Evolutionary conservation across 1,140 invertebrate genomes (phyloP), one percentile per base, ranked within the genome.

Genomic region (Sitophilus oryzae): DNA sequence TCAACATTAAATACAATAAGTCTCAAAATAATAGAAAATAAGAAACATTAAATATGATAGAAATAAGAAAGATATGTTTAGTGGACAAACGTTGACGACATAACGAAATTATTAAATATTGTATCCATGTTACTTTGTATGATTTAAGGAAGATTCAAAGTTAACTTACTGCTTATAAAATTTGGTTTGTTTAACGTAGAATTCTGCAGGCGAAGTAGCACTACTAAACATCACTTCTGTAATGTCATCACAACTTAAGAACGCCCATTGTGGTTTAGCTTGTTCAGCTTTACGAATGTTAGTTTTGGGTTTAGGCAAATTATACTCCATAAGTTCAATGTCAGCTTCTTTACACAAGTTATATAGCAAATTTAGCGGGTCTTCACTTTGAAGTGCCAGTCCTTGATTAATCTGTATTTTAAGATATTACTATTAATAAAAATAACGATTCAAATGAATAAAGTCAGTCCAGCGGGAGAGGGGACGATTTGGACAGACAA

Each of bases 151-250:
- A 16, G 18, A 40, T 2, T 8, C 18, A 40, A 40, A 9, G 2
- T 54, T 9, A 35, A 62, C 66, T 66, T 58, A 67, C 66, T 58
- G 34, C 21, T 54, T 22, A 11, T 51, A 35, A 47, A 59, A 68
- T 56, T 66, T 68, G n/a, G 48, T 44, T 16, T 61, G 52, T 25
- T 57, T 54, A 4, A 68, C 63, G 23, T 65, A 68, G 48, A 68
- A 63, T 30, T 66, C 61, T 5, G 45, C 45, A 16, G 64, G 66
- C n/a, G 41, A 47, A 15, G 50, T 25, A 18, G 58, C 63, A 22
- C 36, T 46, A n/a, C 49, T 55, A 21, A 68, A 65, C 22, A 47
- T 50, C 30, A 68, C 63, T 41, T 60, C 55, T 19, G 64, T 48
- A 8, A 45, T 44, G 11, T 43, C 14, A 22, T 59, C 53, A 3